Conservation (phyloP, 2,113 vertebrate species). For the Ancistrus triradiatus region DNA sequence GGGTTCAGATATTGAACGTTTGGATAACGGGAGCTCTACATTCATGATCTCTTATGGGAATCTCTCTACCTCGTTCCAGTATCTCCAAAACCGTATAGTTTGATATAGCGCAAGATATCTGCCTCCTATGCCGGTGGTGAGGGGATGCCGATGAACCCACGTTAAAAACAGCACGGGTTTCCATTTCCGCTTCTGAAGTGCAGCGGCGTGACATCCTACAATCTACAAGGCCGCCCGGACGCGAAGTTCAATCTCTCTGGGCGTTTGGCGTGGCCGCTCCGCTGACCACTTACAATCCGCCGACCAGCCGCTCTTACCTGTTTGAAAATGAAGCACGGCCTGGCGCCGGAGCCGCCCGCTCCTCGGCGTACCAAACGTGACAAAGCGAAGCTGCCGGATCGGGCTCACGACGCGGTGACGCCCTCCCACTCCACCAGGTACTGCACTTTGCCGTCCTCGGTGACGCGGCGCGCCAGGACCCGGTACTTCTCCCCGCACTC, state of each 20-base stretch:
- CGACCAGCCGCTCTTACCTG: conserved; percentile 14
- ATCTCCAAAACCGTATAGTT: no score
- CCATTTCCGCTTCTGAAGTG: background rate
- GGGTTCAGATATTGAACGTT: no score
- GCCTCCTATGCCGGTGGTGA: no score
- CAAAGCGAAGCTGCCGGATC: background rate
- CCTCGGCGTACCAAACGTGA: no score
- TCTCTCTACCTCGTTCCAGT: no score
- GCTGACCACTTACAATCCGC: conserved; percentile 10
- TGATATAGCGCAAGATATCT: no score
- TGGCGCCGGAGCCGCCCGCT: conserved; percentile 29
- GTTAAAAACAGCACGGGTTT: no score
- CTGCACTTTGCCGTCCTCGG: conserved; percentile 95
- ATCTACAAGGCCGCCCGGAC: conserved; percentile 22
- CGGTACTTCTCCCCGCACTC: conserved; percentile 96
- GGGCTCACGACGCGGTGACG: conserved; percentile 89
- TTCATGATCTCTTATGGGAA: no score
- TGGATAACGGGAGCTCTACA: no score
- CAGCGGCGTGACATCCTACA: background rate
- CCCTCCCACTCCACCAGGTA: conserved; percentile 99
- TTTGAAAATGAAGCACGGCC: conserved; percentile 39
- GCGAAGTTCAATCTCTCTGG: conserved; percentile 9
- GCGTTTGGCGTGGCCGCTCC: background rate
- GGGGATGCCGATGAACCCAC: no score
- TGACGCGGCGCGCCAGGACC: conserved; percentile 89